A percentile compares a stretch with the other conserved stretches of the same genome.
phyloP scores from a whole-genome alignment of 2,888 invertebrate genomes.

The Rapana venosa region DNA sequence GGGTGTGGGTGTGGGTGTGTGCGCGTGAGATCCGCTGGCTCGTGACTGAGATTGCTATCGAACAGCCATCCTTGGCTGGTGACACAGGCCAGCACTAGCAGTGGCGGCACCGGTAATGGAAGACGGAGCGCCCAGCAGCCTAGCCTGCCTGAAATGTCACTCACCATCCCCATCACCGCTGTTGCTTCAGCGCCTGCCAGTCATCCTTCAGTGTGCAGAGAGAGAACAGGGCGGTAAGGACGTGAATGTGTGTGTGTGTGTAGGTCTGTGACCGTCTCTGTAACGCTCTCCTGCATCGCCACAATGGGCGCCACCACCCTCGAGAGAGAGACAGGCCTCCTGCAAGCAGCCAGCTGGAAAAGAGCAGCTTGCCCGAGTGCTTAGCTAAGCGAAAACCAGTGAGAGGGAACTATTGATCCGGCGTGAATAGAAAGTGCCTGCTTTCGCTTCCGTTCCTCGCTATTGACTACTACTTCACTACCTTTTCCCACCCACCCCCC shows the following conservation, averaged over 20 bases:
- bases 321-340: not conserved
- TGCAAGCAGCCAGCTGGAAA: not conserved
- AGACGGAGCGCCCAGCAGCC: not conserved
- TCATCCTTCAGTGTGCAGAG: not conserved
- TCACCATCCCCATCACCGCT: too few species aligned
- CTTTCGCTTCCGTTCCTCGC: not conserved
- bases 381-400: slow-evolving; percentile 12
- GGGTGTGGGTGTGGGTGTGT: too few species aligned
- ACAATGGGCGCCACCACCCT: not conserved
- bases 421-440: not conserved
- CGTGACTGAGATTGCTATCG: not conserved
- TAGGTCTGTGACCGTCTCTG: not conserved
- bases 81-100: too few species aligned
- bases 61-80: too few species aligned
- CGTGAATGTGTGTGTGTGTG: not conserved
- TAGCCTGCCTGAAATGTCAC: not conserved
- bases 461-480: not conserved
- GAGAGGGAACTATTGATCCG: not conserved
- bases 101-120: too few species aligned
- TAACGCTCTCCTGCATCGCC: not conserved
- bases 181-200: not conserved
- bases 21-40: not conserved
- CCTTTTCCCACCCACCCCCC: not conserved
- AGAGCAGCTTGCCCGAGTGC: not conserved
- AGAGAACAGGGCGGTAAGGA: not conserved